A percentile compares a stretch with the other conserved stretches of the same genome.
phyloP scores from a whole-genome alignment of 2,113 vertebrate species.

The Pomatostomus ruficeps region DNA sequence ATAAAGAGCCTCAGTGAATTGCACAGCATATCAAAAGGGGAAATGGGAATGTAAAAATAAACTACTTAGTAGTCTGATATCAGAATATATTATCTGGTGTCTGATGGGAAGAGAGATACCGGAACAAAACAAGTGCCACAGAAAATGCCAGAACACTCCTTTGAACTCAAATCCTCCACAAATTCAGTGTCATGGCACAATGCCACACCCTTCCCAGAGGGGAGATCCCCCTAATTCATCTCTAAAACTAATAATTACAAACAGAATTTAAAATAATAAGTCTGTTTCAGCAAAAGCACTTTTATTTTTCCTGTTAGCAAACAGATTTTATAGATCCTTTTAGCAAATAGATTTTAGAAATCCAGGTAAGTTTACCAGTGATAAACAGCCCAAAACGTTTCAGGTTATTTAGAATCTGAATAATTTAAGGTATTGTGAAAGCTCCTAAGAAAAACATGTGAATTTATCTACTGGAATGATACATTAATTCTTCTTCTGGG shows the following conservation, averaged over 20 bases:
- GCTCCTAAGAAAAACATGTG: neutral
- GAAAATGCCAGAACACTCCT: neutral
- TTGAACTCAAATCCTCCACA: neutral
- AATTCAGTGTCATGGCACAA: neutral
- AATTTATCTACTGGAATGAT: neutral
- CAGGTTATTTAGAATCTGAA: neutral
- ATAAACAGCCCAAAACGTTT: neutral
- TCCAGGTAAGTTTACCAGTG: neutral
- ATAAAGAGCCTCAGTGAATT: neutral
- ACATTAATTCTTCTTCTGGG: neutral
- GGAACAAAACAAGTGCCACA: neutral
- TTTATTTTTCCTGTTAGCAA: neutral
- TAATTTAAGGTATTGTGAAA: neutral
- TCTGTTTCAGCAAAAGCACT: neutral
- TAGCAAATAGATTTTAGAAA: neutral
- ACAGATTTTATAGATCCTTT: neutral
- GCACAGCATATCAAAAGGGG: neutral
- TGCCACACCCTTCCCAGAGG: neutral
- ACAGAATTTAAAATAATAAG: neutral
- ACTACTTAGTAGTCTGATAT: neutral
- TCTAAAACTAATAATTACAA: neutral
- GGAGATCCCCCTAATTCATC: neutral
- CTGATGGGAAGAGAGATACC: neutral
- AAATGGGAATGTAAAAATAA: neutral
- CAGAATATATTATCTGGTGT: neutral